Percentiles rank a stretch among this genome's conserved stretches.
These are phyloP conservation scores for Acomys russatus DNA, from an alignment of 2,797 vertebrate genomes.

Conservation along the genomic window DNA sequence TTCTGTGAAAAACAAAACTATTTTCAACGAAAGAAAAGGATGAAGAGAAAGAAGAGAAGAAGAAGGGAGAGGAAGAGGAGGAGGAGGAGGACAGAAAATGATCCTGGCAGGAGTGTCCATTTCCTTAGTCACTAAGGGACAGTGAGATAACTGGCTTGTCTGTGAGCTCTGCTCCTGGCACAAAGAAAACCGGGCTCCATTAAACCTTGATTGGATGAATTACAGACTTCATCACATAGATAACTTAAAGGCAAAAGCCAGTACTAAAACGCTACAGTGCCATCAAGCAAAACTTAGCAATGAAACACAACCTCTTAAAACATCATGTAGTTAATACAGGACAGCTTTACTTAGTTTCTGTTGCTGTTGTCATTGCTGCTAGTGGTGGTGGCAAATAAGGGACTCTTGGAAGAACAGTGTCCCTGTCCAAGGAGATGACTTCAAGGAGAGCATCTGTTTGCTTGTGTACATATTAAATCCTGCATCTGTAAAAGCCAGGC, in stretches of 20 bases:
- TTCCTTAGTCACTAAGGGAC: not conserved
- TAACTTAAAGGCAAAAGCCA: conserved; percentile 33
- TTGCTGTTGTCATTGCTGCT: not conserved
- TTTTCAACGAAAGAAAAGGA: not conserved
- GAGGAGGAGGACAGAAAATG: not conserved
- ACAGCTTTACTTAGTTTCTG: not conserved
- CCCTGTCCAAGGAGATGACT: not conserved
- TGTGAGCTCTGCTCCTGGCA: not conserved
- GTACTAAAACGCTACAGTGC: not conserved
- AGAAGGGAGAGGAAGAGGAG: not conserved
- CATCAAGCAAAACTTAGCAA: conserved; percentile 39
- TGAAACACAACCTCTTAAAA: not conserved
- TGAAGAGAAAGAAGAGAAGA: not conserved
- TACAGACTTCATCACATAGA: not conserved
- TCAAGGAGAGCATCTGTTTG: conserved; percentile 40
- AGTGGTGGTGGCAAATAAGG: not conserved
- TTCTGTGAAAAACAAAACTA: not conserved
- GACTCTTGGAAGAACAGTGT: not conserved
- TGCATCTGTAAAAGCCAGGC: not conserved
- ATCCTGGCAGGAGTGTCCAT: not conserved
- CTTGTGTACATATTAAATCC: not conserved
- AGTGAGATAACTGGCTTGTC: not conserved
- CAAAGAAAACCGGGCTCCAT: conserved; percentile 7
- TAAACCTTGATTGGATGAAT: conserved; percentile 8
- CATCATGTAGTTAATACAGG: not conserved